Conservation (phyloP, 92 coral and sea anemone species). For the Epizoanthus scotinus region DNA sequence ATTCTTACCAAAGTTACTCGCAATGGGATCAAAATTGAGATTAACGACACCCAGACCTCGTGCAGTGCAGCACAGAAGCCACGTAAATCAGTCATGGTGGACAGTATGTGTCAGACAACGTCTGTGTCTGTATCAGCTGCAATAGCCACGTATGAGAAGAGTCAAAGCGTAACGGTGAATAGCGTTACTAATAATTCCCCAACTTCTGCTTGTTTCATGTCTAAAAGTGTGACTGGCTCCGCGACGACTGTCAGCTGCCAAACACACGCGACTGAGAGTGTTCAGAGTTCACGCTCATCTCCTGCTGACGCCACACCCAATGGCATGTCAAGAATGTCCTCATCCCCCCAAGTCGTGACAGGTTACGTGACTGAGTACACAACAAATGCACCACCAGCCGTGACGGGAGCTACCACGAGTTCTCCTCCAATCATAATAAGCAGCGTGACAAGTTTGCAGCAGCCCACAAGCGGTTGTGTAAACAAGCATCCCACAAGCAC, state of each 20-base stretch:
- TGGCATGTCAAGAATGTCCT: neutral
- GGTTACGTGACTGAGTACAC: neutral
- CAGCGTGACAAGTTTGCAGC: conserved; percentile 11
- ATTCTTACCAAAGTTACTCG: conserved; percentile 33
- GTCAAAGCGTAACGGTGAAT: neutral
- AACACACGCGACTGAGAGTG: neutral
- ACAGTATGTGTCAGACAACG: conserved; percentile 30
- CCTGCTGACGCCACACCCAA: neutral
- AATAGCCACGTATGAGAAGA: neutral
- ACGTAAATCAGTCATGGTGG: conserved; percentile 7
- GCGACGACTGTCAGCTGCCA: neutral
- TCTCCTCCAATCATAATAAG: neutral
- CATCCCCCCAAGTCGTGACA: neutral
- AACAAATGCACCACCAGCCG: neutral
- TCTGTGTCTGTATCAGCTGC: neutral
- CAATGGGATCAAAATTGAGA: conserved; percentile 18
- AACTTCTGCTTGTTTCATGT: neutral
- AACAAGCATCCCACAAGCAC: neutral
- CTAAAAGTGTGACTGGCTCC: neutral
- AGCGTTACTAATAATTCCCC: neutral
- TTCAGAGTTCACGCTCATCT: neutral
- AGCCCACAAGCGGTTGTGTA: neutral
- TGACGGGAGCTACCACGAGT: neutral
- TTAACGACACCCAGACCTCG: neutral
- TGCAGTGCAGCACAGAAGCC: neutral